These are phyloP conservation scores for Zelostemma sp. DNA, from an alignment of 1,140 invertebrate species.

Conservation along the genomic window DNA sequence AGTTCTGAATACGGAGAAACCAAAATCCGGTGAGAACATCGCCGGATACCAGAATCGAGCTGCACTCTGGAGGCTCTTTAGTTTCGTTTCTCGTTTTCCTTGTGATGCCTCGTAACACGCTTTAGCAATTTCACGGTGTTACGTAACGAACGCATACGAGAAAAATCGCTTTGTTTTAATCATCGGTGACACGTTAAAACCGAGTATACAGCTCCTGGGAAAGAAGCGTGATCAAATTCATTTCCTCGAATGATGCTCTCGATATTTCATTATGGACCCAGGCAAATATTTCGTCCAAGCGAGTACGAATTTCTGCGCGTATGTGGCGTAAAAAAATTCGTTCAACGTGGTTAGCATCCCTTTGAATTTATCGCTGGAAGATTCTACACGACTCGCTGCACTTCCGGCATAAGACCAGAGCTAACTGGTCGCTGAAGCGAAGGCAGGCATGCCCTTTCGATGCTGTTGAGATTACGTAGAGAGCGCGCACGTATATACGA, in stretches of 20 bases:
- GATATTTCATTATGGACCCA: too few relatives aligned
- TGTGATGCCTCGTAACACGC: background rate
- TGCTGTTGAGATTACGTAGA: conserved; percentile 34
- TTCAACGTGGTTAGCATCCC: conserved; percentile 34
- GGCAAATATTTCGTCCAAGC: too few relatives aligned
- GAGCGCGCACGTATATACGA: conserved; percentile 9
- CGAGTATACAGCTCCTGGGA: too few relatives aligned
- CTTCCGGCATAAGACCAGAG: conserved; percentile 37
- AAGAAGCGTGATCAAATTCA: too few relatives aligned
- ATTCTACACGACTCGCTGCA: conserved; percentile 42
- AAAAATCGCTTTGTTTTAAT: too few relatives aligned
- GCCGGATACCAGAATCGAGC: background rate
- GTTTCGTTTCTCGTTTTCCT: too few relatives aligned
- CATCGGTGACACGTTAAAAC: too few relatives aligned
- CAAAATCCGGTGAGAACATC: background rate
- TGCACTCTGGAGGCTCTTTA: background rate
- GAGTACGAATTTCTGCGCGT: conserved; percentile 26
- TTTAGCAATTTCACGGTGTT: background rate
- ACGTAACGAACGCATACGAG: too few relatives aligned
- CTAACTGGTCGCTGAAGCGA: conserved; percentile 24
- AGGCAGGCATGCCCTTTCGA: conserved; percentile 33
- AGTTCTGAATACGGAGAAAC: background rate
- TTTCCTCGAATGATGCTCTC: too few relatives aligned
- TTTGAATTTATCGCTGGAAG: conserved; percentile 43
- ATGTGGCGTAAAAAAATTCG: conserved; percentile 36